Evolutionary conservation across 2,888 invertebrate species (phyloP).

Genomic region (Desoria tigrina): DNA sequence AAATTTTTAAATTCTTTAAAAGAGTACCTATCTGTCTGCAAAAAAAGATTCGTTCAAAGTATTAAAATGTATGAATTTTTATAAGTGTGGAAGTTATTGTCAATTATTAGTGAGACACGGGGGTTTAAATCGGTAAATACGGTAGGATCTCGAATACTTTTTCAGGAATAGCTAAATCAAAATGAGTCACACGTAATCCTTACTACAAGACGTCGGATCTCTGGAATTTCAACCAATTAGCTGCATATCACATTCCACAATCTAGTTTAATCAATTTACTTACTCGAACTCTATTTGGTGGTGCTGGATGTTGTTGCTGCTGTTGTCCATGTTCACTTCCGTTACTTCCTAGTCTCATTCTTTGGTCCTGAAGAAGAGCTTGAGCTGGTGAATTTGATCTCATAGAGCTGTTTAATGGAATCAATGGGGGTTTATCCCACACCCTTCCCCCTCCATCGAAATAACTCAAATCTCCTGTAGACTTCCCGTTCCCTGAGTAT

Average conservation of each 20-base stretch:
- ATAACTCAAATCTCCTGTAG: constrained; percentile 45
- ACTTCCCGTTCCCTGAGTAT: constrained; percentile 38
- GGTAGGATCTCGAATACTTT: no score
- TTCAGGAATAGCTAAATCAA: not conserved
- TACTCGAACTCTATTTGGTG: constrained; percentile 35
- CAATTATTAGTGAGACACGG: no score
- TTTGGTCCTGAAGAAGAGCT: not conserved
- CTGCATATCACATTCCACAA: no score
- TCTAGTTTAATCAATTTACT: constrained; percentile 9
- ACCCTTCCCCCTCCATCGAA: constrained; percentile 33
- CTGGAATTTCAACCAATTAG: not conserved
- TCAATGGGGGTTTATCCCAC: constrained; percentile 51
- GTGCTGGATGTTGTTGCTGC: constrained; percentile 12
- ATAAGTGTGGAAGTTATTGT: no score
- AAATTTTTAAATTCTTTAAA: no score
- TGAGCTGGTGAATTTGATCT: constrained; percentile 44
- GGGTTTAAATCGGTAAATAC: no score
- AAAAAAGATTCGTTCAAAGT: no score
- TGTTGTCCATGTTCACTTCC: constrained; percentile 32
- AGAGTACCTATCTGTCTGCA: no score
- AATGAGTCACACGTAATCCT: not conserved
- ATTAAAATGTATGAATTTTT: no score
- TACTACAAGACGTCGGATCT: constrained; percentile 1
- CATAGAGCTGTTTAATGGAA: constrained; percentile 22
- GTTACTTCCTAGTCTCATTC: constrained; percentile 25